Evolutionary conservation across 2,113 vertebrate genomes (phyloP).

Genomic region (Alethe diademata): DNA sequence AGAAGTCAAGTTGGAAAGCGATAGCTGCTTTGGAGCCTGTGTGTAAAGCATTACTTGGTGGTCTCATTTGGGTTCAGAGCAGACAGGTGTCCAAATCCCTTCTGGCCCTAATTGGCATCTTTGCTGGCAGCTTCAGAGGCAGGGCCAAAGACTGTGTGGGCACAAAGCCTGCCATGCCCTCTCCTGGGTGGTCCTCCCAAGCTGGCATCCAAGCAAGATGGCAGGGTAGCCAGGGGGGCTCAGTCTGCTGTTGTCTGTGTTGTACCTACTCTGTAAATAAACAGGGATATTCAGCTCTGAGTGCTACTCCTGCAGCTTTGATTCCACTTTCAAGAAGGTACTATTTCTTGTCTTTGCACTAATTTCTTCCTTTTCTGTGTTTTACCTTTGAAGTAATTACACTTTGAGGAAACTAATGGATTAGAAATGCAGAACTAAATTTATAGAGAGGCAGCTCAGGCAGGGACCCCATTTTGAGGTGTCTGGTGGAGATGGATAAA

Average conservation of each 20-base stretch:
- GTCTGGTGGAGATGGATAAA: background rate
- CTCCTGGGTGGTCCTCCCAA: slow-evolving; percentile 35
- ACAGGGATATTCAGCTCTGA: background rate
- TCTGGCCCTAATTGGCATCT: slow-evolving; percentile 10
- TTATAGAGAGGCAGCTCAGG: background rate
- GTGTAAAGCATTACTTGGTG: background rate
- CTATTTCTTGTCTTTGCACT: background rate
- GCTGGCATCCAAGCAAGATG: background rate
- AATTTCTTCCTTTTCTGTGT: background rate
- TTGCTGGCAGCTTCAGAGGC: slow-evolving; percentile 20
- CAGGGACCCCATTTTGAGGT: background rate
- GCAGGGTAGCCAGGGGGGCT: background rate
- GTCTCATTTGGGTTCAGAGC: background rate
- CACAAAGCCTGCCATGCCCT: background rate
- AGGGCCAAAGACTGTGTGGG: background rate
- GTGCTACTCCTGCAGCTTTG: background rate
- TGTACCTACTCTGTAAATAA: slow-evolving; percentile 13
- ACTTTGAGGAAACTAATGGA: background rate
- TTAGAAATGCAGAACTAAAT: background rate
- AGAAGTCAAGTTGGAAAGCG: background rate
- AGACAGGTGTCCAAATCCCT: slow-evolving; percentile 32
- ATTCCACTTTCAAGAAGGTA: background rate
- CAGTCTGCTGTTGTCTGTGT: background rate
- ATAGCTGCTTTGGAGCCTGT: background rate
- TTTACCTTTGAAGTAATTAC: background rate